A percentile compares a stretch with the other conserved stretches of the same genome.
Conservation (phyloP, 2,797 vertebrate species). For the Tangara arthus region DNA sequence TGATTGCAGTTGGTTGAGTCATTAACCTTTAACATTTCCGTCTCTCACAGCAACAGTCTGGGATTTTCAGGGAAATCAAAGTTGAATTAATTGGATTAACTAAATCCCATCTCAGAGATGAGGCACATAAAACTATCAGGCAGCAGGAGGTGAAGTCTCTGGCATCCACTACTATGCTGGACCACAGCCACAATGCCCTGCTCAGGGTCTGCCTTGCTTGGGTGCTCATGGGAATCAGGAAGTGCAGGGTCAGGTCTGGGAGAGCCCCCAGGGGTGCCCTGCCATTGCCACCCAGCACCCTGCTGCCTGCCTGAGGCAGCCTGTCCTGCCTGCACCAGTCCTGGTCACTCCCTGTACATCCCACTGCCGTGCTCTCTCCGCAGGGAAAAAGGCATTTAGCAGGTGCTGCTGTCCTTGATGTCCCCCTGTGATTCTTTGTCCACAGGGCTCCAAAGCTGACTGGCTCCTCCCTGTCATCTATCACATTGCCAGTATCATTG, state of each 20-base stretch:
- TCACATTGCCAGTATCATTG: constrained; percentile 79
- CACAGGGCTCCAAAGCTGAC: constrained; percentile 75
- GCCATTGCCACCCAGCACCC: neutral
- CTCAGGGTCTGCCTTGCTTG: neutral
- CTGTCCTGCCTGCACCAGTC: neutral
- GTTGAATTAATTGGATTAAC: neutral
- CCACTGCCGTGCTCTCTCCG: rapidly evolving
- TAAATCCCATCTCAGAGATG: neutral
- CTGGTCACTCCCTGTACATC: neutral
- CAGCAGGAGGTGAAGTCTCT: neutral
- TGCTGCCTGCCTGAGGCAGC: neutral
- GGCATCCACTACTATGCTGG: rapidly evolving
- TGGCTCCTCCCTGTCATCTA: constrained; percentile 81
- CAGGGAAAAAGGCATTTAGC: neutral
- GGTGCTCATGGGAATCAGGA: rapidly evolving
- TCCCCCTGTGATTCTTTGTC: neutral
- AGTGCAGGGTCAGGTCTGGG: neutral
- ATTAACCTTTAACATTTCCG: neutral
- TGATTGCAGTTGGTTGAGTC: neutral
- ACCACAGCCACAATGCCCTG: neutral
- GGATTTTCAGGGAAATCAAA: neutral
- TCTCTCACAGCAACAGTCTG: neutral
- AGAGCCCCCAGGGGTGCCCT: rapidly evolving
- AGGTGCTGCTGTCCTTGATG: neutral
- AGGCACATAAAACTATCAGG: neutral